Evolutionary conservation across 2,113 vertebrate species (phyloP), one percentile per base, ranked within the genome.

Genomic region (Phoxinus phoxinus): DNA sequence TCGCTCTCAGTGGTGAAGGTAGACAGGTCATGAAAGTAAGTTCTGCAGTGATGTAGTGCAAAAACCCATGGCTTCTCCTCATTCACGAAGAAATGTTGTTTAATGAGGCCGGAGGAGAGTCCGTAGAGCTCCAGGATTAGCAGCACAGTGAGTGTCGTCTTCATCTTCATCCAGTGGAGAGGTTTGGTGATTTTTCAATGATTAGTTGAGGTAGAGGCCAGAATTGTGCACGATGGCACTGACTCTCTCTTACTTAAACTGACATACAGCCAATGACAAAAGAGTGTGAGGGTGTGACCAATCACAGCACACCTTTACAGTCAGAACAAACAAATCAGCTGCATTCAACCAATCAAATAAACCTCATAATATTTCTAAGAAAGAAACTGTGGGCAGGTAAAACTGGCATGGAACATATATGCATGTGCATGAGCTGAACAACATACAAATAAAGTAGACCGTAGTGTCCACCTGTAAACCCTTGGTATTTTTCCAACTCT

Each of bases 1-100:
- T 85, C 84, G 1, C 1, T 25, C 25, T 37, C 23, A 25, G 10
- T 58, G 61, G 15, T 75, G 41, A 87, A 74, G 25, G 56, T 80
- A 69, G 59, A 79, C 13, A 79, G 63, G n/a, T 72, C 48, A 56
- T 85, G 30, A 72, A 41, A 72, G 59, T 46, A 1, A 15, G 27
- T 51, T 79, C 17, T 71, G 48, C 75, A 85, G 63, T 79, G 19
- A 3, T 46, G 4, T 3, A 1, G 10, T 5, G 84, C 84, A 4
- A 35, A 21, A 37, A 1, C 4, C 79, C 71, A 81, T 30, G 27
- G 13, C 56, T 32, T 63, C 32, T 3, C 21, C 23, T 83, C 0
- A 58, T 67, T 12, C 32, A 85, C 48, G 59, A 17, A 85, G 61
- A 44, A 58, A 69, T 85, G 75, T 30, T 51, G 63, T 71, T 69